Evolutionary conservation across 1,140 invertebrate species (phyloP), one percentile per base, ranked within the genome.

Genomic region (Apis dorsata): DNA sequence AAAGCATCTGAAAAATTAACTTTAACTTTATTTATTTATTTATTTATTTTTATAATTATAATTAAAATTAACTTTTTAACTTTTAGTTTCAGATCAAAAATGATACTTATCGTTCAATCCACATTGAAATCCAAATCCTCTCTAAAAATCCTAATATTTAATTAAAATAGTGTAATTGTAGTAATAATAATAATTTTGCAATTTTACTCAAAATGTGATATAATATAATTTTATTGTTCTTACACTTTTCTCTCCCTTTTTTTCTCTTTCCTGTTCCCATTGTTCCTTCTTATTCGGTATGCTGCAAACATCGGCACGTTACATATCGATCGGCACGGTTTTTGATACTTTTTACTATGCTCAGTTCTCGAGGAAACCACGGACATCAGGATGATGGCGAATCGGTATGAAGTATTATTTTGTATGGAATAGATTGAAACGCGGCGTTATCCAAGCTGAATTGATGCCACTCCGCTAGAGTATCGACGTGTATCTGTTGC

Each of bases 321-420:
- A n/a, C n/a, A 75, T 34, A 68, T 68, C 34, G 72, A 68, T 75
- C 60, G 59, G 0, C 13, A 1, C 28, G 3, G 34, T 13, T 81
- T 81, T 75, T 65, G 2, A 66, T 65, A 21, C 34, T 57, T 57
- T 66, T 65, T 81, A 75, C 74, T 81, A 75, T 66, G 15, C 68
- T 49, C 0, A 13, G n/a, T 8, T 2, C 53, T 75, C 10, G 71
- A 81, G 51, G 8, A 57, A 65, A 11, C 17, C 49, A 15, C 10
- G 28, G 51, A 44, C n/a, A 63, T 72, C 59, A 13, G 2, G 28
- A 28, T 15, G 71, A 66, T 66, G 49, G 12, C 28, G 79, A 81
- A 81, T 81, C 71, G n/a, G 59, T n/a, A n/a, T n/a, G 19, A 65
- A 65, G 60, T 74, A 74, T 79, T 68, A 55, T 68, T 68, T 72